These are phyloP conservation scores for Gorsachius magnificus DNA, from an alignment of 2,797 vertebrate genomes.

Conservation along the genomic window DNA sequence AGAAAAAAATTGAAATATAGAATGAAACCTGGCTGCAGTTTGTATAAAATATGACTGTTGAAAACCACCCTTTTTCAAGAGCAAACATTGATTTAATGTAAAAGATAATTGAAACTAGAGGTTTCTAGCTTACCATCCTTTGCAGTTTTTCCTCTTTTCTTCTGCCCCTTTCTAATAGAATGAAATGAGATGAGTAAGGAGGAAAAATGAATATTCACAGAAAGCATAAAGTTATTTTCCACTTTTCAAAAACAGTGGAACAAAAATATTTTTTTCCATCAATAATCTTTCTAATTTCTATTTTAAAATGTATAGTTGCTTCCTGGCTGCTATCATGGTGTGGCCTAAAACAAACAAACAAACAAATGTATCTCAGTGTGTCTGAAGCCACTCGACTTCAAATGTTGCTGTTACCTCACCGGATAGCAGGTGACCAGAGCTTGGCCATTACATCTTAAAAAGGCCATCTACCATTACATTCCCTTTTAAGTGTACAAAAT, in stretches of 20 bases:
- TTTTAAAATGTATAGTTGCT: neutral
- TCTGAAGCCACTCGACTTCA: neutral
- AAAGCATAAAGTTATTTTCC: neutral
- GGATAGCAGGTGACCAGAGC: neutral
- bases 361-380: neutral
- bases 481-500: neutral
- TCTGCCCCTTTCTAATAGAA: neutral
- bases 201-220: neutral
- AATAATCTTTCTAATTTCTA: neutral
- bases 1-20: neutral
- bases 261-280: neutral
- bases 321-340: neutral
- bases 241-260: neutral
- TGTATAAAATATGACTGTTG: neutral
- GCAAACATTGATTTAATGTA: neutral
- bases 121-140: neutral
- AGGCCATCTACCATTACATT: neutral
- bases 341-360: neutral
- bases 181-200: neutral
- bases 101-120: neutral
- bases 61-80: neutral
- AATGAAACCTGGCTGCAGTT: neutral
- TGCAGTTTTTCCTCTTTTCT: neutral
- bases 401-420: neutral
- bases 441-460: neutral